A percentile compares a stretch with the other conserved stretches of the same genome.
Evolutionary conservation across 2,888 invertebrate species (phyloP).

Genomic region (Coronaproctus castanopsis): DNA sequence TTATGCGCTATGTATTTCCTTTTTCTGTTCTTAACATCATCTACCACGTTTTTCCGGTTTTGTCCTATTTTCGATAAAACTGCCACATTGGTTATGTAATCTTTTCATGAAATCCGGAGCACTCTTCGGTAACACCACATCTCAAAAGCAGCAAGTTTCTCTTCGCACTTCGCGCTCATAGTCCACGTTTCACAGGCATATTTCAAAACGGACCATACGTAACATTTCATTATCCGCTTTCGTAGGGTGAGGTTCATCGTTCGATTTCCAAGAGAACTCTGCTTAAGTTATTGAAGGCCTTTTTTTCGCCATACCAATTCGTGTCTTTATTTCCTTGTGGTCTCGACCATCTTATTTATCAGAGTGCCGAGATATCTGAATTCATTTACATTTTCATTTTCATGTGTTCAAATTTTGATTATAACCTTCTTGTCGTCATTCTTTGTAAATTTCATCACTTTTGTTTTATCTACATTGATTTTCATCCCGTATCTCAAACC

Average conservation of each 20-base stretch:
- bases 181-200: neutral
- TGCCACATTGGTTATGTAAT: neutral
- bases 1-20: neutral
- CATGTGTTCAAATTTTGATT: too few species aligned
- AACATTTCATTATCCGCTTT: neutral
- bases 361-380: neutral
- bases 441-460: neutral
- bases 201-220: neutral
- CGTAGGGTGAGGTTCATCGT: neutral
- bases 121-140: neutral
- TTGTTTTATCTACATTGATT: neutral
- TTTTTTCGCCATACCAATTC: neutral
- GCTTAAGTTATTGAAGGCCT: neutral
- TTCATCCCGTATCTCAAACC: neutral
- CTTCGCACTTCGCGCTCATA: neutral
- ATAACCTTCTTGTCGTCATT: neutral
- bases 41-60: neutral
- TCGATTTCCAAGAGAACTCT: neutral
- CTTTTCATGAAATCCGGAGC: neutral
- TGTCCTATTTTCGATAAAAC: neutral
- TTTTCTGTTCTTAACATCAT: neutral
- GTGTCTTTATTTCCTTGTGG: neutral
- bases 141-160: neutral
- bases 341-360: neutral
- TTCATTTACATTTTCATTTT: neutral